These are phyloP conservation scores for Cerceris rybyensis DNA, from an alignment of 2,888 invertebrate species.

Conservation along the genomic window DNA sequence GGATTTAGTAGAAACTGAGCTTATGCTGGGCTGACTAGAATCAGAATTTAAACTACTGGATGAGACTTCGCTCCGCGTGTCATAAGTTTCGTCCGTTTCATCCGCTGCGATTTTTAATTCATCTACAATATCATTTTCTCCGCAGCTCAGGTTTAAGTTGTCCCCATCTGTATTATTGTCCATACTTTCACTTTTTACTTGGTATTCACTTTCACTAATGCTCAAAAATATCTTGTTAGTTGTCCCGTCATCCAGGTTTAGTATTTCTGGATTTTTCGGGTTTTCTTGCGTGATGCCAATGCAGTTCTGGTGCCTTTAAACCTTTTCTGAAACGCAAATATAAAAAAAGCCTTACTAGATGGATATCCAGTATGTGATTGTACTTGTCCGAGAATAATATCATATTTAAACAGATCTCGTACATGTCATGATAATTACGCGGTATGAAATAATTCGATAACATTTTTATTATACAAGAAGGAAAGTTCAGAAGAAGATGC, in stretches of 20 bases:
- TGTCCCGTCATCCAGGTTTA: slow-evolving; percentile 56
- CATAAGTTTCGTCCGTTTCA: slow-evolving; percentile 89
- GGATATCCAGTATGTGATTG: slow-evolving; percentile 39
- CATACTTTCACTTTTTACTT: slow-evolving; percentile 57
- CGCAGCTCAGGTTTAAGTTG: slow-evolving; percentile 77
- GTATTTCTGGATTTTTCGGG: slow-evolving; percentile 50
- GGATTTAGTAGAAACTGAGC: slow-evolving; percentile 89
- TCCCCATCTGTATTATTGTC: slow-evolving; percentile 75
- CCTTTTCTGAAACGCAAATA: slow-evolving; percentile 72
- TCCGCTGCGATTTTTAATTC: slow-evolving; percentile 90
- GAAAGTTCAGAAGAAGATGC: slow-evolving; percentile 58
- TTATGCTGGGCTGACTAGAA: slow-evolving; percentile 89
- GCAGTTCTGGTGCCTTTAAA: slow-evolving; percentile 61
- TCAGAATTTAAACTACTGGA: slow-evolving; percentile 87
- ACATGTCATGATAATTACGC: slow-evolving; percentile 57
- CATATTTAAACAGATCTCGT: slow-evolving; percentile 59
- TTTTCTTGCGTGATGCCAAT: slow-evolving; percentile 40
- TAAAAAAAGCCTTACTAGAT: slow-evolving; percentile 64
- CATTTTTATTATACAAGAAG: slow-evolving; percentile 56
- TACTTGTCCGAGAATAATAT: slow-evolving; percentile 55
- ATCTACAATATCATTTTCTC: slow-evolving; percentile 87
- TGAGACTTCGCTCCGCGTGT: slow-evolving; percentile 94
- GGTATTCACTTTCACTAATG: slow-evolving; percentile 46
- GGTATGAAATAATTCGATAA: slow-evolving; percentile 58
- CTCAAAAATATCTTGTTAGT: slow-evolving; percentile 42